Evolutionary conservation across 2,113 vertebrate species (phyloP), one percentile per base, ranked within the genome.

Genomic region (Podilymbus podiceps): DNA sequence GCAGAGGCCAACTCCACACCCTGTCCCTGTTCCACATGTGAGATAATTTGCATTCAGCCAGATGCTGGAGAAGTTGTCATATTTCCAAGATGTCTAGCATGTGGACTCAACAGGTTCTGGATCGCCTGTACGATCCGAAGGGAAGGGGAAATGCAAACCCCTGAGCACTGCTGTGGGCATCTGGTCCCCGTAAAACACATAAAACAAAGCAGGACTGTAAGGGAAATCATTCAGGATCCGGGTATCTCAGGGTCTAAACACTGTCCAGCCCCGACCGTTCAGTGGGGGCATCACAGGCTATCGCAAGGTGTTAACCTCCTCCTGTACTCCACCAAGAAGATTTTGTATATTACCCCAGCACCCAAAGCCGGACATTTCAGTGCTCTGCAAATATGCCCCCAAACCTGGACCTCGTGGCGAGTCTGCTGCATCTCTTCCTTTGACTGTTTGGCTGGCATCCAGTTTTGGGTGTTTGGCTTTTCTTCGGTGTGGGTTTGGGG

Each of bases 341-440:
- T 53, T 73, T 68, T n/a, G 24, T 33, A 12, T 35, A 14, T 56
- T 52, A n/a, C 6, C 30, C 5, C 11, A 50, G 17, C 55, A 56
- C 17, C 8, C 40, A 50, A 88, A 93, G 8, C 58, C 3, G 7
- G 44, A 56, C 2, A 24, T 56, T 8, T 59, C 17, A 64, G 27
- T 0, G 0, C 23, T 76, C 49, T 60, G 27, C 12, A 79, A 58
- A 28, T 24, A 2, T 8, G 20, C 4, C 11, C 5, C 7, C 38
- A 75, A 74, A 67, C 11, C 12, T 23, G 31, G 63, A 20, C 44
- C 56, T 75, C 0, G 1, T 67, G 38, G 44, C 0, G 0, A 91
- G 28, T 16, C 66, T 71, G 46, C 6, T 24, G 53, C 9, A 0
- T 52, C 47, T 87, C 44, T 71, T 73, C n/a, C 42, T 88, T 88